Evolutionary conservation across 2,888 invertebrate genomes (phyloP).

Genomic region (Lymantria dispar): DNA sequence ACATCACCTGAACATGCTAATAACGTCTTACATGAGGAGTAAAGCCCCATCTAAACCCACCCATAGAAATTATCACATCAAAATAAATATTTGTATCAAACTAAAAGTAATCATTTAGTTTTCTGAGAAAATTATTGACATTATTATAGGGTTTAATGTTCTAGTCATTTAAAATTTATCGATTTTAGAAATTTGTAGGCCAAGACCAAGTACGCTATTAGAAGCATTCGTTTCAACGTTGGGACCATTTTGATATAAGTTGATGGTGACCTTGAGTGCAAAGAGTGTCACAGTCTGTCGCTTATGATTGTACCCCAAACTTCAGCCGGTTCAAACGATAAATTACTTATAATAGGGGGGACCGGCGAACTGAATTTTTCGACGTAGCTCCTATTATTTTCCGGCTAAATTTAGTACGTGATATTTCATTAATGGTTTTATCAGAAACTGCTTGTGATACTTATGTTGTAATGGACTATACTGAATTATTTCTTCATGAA

Average conservation of each 20-base stretch:
- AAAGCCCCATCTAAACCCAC: too few species aligned
- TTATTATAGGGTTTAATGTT: too few species aligned
- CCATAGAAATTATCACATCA: too few species aligned
- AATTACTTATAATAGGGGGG: constrained; percentile 31
- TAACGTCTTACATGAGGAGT: too few species aligned
- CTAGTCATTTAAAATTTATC: too few species aligned
- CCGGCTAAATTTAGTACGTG: constrained; percentile 1
- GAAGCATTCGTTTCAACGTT: constrained; percentile 19
- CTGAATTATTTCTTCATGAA: too few species aligned
- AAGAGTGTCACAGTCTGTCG: constrained; percentile 27
- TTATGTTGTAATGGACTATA: too few species aligned
- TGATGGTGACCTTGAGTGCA: constrained; percentile 24
- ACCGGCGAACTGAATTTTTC: not conserved
- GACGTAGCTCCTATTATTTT: not conserved
- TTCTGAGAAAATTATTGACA: too few species aligned
- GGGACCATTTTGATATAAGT: constrained; percentile 32
- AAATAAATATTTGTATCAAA: too few species aligned
- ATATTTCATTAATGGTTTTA: not conserved
- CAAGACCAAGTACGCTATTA: constrained; percentile 27
- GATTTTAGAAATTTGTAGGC: constrained; percentile 10
- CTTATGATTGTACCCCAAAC: constrained; percentile 36
- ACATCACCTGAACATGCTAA: too few species aligned
- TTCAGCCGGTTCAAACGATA: constrained; percentile 23
- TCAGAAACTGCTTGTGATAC: too few species aligned
- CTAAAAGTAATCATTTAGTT: too few species aligned